Conservation (phyloP, 2,888 invertebrate species). For the Pandemis corylana region DNA sequence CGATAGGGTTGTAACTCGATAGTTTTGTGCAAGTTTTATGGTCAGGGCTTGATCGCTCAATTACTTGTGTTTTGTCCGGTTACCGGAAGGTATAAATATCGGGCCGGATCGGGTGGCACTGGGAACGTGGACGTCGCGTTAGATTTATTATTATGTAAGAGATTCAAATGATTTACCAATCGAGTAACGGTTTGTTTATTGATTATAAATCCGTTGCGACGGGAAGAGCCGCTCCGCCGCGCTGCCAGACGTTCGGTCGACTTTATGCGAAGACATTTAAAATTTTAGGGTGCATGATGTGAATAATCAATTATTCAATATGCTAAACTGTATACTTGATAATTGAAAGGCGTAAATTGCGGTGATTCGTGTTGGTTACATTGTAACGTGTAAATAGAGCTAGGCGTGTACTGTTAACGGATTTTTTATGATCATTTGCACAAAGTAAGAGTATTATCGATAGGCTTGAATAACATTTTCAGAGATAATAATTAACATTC, state of each 20-base stretch:
- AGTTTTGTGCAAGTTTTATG: conserved; percentile 70
- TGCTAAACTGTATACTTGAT: conserved; percentile 1
- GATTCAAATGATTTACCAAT: conserved; percentile 38
- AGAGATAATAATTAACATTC: conserved; percentile 29
- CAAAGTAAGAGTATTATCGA: background rate
- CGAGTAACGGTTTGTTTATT: conserved; percentile 38
- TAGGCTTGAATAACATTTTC: conserved; percentile 21
- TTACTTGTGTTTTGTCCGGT: conserved; percentile 72
- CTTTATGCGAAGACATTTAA: conserved; percentile 5
- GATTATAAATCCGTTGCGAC: conserved; percentile 13
- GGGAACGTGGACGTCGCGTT: conserved; percentile 32
- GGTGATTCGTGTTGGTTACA: conserved; percentile 8
- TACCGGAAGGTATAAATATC: conserved; percentile 79
- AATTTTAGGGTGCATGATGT: conserved; percentile 18
- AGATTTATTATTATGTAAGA: conserved; percentile 37
- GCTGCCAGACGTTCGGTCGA: background rate
- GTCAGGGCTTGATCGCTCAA: conserved; percentile 76
- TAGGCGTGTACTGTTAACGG: conserved; percentile 16
- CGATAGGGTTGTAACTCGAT: conserved; percentile 75
- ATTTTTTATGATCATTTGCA: conserved; percentile 23
- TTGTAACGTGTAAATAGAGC: conserved; percentile 25
- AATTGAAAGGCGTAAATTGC: background rate
- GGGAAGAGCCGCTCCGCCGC: background rate
- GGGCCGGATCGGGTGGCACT: conserved; percentile 45
- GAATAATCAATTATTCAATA: conserved; percentile 14